phyloP scores from a whole-genome alignment of 2,888 invertebrate genomes.

The Drosophila affinis region DNA sequence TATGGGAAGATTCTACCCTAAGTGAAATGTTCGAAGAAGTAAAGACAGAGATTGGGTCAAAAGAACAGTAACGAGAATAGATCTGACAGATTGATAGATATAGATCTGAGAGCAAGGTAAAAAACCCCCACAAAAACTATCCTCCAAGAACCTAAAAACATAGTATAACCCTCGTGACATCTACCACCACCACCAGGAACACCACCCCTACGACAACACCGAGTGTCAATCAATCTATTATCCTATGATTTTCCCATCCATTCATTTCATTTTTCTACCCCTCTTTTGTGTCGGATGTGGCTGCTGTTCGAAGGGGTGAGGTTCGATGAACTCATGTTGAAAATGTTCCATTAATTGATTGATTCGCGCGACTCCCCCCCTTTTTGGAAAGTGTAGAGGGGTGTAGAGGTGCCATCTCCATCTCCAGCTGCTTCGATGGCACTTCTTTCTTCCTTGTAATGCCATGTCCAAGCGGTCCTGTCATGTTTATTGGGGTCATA shows the following conservation, averaged over 20 bases:
- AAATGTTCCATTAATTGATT: slow-evolving; percentile 77
- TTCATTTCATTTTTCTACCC: slow-evolving; percentile 33
- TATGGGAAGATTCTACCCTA: neutral
- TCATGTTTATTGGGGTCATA: slow-evolving; percentile 65
- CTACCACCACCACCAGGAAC: neutral
- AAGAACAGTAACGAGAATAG: too few species aligned
- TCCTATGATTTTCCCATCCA: slow-evolving; percentile 45
- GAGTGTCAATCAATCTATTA: slow-evolving; percentile 31
- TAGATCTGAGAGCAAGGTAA: neutral
- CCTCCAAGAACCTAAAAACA: neutral
- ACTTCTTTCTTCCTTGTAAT: slow-evolving; percentile 38
- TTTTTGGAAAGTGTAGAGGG: slow-evolving; percentile 34
- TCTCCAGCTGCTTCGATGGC: slow-evolving; percentile 25
- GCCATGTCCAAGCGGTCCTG: slow-evolving; percentile 33
- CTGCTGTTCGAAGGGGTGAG: slow-evolving; percentile 52
- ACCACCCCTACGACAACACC: slow-evolving; percentile 1
- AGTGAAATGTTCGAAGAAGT: neutral
- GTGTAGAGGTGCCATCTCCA: neutral
- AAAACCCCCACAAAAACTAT: neutral
- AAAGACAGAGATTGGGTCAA: too few species aligned
- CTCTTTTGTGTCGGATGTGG: slow-evolving; percentile 26
- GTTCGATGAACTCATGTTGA: slow-evolving; percentile 75
- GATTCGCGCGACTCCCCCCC: slow-evolving; percentile 53
- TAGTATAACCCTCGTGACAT: slow-evolving; percentile 1
- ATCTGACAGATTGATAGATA: neutral